Evolutionary conservation across 1,140 invertebrate genomes (phyloP), one percentile per base, ranked within the genome.

Genomic region (Chionoecetes opilio): DNA sequence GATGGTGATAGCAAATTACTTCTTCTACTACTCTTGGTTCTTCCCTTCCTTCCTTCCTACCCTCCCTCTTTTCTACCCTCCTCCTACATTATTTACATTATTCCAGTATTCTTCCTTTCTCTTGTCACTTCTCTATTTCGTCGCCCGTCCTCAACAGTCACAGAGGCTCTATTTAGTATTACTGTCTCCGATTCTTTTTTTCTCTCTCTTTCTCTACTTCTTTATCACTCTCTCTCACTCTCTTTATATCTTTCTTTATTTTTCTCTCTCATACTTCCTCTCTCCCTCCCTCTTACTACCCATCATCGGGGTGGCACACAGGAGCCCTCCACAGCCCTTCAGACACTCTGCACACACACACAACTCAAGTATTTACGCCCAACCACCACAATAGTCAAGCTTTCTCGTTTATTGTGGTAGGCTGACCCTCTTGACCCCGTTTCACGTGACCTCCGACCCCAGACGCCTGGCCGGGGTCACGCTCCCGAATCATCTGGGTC

Each of bases 191-290:
- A 31, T 38, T 53, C 88, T 53, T 38, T 90, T 38, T 90, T 38
- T 90, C 88, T 90, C 88, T 90, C 88, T 90, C 88, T 90, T 38
- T 90, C 88, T 90, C 88, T 90, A 17, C 46, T 38, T 90, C 88
- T 90, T 38, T 90, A 37, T 90, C 88, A 46, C 88, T 90, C 88
- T 90, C 88, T 90, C 88, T 38, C 89, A 63, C 46, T 75, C 89
- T 75, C 46, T 34, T 35, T 75, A 29, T 63, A 8, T 29, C 88
- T 29, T 17, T 38, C 88, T 29, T 17, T 90, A 3, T n/a, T 14
- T 31, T 38, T 29, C 88, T 90, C 35, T 32, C 29, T 92, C 53
- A 3, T 17, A 82, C 75, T 82, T 31, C 29, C 91, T 92, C 53
- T 34, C 11, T 37, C 88, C 38, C 88, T 41, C 35, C 38, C 88